Conservation (phyloP, 2,113 vertebrate genomes). For the Procavia capensis region DNA sequence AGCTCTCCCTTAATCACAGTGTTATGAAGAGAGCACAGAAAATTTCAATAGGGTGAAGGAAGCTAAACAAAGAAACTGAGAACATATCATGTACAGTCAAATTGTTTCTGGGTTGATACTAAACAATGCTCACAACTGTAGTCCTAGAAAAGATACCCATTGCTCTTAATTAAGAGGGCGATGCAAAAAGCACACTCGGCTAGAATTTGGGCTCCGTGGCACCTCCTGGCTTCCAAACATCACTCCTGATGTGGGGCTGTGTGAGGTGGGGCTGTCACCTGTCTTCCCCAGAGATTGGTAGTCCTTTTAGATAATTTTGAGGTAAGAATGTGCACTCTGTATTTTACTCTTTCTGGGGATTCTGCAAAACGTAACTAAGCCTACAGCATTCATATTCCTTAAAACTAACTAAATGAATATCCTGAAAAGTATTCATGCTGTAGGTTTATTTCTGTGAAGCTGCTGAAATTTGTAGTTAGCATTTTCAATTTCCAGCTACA, state of each 20-base stretch:
- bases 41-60: not conserved
- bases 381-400: not conserved
- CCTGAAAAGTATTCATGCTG: not conserved
- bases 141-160: not conserved
- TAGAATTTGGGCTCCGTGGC: not conserved
- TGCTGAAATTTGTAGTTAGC: slow-evolving; percentile 3
- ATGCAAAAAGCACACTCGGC: not conserved
- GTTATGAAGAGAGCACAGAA: not conserved
- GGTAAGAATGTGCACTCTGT: not conserved
- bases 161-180: not conserved
- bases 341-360: not conserved
- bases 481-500: not conserved
- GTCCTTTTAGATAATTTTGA: slow-evolving; percentile 3
- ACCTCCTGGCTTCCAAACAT: not conserved
- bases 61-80: not conserved
- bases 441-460: not conserved
- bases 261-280: too few relatives aligned
- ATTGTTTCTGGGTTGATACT: not conserved
- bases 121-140: not conserved
- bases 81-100: not conserved
- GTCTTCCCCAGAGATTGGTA: too few relatives aligned
- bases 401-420: slow-evolving; percentile 17
- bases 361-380: not conserved
- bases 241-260: not conserved
- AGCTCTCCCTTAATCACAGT: not conserved